These are phyloP conservation scores for Patella caerulea DNA, from an alignment of 2,888 invertebrate species.

Conservation along the genomic window DNA sequence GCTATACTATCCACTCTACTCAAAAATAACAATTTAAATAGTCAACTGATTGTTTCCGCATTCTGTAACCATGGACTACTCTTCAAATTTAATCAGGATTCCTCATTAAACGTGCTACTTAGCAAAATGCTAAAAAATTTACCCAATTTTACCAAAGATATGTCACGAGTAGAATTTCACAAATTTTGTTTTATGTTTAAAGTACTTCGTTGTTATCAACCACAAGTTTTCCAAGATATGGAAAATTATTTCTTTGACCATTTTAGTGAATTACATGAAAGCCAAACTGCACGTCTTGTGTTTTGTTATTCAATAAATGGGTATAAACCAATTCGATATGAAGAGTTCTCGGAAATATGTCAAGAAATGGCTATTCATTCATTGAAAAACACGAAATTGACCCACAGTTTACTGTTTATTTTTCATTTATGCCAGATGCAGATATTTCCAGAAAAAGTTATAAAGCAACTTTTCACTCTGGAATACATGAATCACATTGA, in stretches of 20 bases:
- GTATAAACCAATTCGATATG: constrained; percentile 34
- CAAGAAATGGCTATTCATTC: constrained; percentile 16
- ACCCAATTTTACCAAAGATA: too few relatives aligned
- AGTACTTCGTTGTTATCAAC: constrained; percentile 7
- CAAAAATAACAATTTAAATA: too few relatives aligned
- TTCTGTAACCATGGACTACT: too few relatives aligned
- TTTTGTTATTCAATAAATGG: constrained; percentile 21
- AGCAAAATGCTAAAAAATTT: too few relatives aligned
- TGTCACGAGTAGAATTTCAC: too few relatives aligned
- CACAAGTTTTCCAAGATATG: neutral
- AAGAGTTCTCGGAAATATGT: constrained; percentile 28
- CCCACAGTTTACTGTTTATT: constrained; percentile 22
- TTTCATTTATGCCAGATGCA: constrained; percentile 35
- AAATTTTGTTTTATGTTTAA: neutral
- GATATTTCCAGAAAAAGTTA: constrained; percentile 39
- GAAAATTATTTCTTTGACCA: neutral
- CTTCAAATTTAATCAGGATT: too few relatives aligned
- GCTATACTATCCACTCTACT: neutral
- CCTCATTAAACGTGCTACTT: too few relatives aligned
- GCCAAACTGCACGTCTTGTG: too few relatives aligned
- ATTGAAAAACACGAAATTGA: constrained; percentile 12
- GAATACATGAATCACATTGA: constrained; percentile 44
- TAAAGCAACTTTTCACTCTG: constrained; percentile 40
- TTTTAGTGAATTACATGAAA: too few relatives aligned
- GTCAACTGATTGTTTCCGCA: too few relatives aligned